Conservation (phyloP, 2,113 vertebrate species). For the Neopipo cinnamomea region DNA sequence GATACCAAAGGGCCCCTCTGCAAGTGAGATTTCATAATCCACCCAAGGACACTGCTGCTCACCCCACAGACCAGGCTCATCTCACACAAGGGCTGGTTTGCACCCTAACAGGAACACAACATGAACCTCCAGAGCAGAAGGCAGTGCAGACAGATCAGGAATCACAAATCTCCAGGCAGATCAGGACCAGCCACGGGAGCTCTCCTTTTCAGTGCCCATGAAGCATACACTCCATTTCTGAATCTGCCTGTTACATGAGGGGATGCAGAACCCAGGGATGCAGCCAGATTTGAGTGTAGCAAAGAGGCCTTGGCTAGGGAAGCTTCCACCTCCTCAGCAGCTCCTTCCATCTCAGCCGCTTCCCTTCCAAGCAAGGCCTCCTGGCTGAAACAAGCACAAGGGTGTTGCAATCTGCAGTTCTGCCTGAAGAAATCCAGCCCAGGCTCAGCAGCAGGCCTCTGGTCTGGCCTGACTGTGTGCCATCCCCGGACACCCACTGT, state of each 20-base stretch:
- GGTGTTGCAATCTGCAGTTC: constrained; percentile 43
- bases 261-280: not conserved
- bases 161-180: not conserved
- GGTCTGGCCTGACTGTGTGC: not conserved
- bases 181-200: not conserved
- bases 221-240: not conserved
- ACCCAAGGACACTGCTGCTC: not conserved
- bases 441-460: not conserved
- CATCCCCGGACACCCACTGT: not conserved
- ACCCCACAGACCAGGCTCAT: not conserved
- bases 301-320: not conserved
- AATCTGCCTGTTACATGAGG: fast-evolving
- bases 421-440: constrained; percentile 31
- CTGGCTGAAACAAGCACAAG: not conserved
- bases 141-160: not conserved
- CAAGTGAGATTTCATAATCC: not conserved
- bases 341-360: not conserved
- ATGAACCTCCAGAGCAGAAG: not conserved
- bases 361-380: constrained; percentile 6
- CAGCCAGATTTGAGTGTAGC: not conserved
- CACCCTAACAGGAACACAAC: not conserved
- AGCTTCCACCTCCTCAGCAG: not conserved
- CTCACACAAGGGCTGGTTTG: not conserved
- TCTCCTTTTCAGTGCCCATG: not conserved
- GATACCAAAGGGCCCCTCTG: not conserved